These are phyloP conservation scores for Carduelis carduelis DNA, from an alignment of 2,797 vertebrate genomes.

Conservation along the genomic window DNA sequence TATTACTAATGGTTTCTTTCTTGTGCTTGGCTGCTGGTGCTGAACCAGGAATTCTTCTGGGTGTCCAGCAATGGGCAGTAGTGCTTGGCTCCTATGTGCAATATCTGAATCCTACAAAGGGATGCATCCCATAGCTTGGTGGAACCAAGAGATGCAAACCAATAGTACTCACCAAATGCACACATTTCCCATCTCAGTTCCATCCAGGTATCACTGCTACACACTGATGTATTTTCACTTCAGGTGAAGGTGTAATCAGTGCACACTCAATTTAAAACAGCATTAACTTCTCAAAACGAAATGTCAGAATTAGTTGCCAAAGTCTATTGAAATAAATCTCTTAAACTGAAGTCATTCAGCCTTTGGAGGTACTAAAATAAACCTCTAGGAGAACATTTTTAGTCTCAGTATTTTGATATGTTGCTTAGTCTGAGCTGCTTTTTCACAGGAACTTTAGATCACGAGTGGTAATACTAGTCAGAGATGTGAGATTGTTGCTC, in stretches of 20 bases:
- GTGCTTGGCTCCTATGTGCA: accelerated
- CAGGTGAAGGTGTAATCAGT: neutral
- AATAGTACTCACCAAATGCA: neutral
- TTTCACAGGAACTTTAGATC: neutral
- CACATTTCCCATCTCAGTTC: neutral
- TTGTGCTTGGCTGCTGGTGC: neutral
- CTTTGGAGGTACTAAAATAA: neutral
- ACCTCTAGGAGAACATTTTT: neutral
- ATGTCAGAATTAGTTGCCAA: neutral
- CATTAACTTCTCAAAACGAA: neutral
- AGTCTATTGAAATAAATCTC: neutral
- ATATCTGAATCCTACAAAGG: accelerated
- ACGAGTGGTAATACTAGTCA: neutral
- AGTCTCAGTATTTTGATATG: neutral
- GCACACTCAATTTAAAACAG: neutral
- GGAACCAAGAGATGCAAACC: neutral
- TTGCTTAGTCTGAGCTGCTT: neutral
- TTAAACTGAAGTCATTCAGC: neutral
- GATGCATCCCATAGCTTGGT: neutral
- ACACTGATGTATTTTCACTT: neutral
- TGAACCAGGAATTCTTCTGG: neutral
- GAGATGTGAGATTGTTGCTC: neutral
- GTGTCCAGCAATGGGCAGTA: neutral
- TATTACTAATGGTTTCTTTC: neutral
- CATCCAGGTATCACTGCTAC: neutral